These are phyloP conservation scores for Silurus lanzhouensis DNA, from an alignment of 2,797 vertebrate species.

Conservation along the genomic window DNA sequence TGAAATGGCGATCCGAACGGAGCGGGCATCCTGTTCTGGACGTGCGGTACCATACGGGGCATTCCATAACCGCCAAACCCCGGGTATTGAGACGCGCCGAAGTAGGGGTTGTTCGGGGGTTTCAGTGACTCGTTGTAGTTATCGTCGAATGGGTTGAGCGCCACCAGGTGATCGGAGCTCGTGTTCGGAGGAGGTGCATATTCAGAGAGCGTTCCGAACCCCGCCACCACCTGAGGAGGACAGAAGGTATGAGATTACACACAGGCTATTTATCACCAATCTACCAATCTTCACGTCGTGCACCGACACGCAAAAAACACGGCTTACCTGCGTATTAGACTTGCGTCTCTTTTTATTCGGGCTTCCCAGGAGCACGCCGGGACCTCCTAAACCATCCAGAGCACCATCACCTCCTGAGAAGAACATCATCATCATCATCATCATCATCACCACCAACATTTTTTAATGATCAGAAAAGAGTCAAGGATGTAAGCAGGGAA, in stretches of 20 bases:
- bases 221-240: constrained; percentile 69
- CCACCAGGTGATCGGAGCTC: constrained; percentile 82
- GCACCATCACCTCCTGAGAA: constrained; percentile 79
- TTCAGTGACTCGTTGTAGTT: constrained; percentile 79
- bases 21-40: constrained; percentile 73
- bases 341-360: constrained; percentile 87
- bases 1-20: constrained; percentile 73
- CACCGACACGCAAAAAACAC: too few species aligned
- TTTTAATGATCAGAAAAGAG: neutral
- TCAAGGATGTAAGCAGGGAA: too few species aligned
- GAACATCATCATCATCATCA: neutral
- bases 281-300: too few species aligned
- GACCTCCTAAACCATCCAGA: constrained; percentile 81
- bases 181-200: constrained; percentile 83
- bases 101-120: constrained; percentile 71
- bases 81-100: constrained; percentile 71
- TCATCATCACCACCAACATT: too few species aligned
- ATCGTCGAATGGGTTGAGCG: constrained; percentile 86
- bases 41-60: constrained; percentile 78
- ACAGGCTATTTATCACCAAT: too few species aligned
- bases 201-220: constrained; percentile 78
- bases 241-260: too few species aligned
- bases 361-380: constrained; percentile 76
- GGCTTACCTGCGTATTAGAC: constrained; percentile 77
- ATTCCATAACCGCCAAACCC: constrained; percentile 74